A percentile compares a stretch with the other conserved stretches of the same genome.
Conservation (phyloP, 30 jellyfish, hydroid and myxozoan species). For the Turritopsis rubra region DNA sequence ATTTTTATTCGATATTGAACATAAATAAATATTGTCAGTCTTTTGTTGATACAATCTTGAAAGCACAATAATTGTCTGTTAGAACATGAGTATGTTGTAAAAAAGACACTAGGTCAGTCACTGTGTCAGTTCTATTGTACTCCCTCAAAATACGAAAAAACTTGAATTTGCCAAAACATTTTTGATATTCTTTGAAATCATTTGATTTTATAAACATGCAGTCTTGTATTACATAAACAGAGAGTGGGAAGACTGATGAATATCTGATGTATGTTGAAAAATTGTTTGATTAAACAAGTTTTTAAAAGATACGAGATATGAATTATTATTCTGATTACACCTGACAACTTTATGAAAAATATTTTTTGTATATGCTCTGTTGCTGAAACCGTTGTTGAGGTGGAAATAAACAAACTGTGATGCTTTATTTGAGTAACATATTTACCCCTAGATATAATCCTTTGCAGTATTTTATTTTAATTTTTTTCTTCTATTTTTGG, state of each 20-base stretch:
- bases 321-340: no score
- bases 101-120: background rate
- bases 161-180: background rate
- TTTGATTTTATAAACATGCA: no score
- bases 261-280: no score
- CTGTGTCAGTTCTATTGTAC: no score
- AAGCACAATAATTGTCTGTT: background rate
- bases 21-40: background rate
- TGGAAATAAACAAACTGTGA: no score
- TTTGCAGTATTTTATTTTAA: background rate
- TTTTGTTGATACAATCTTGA: background rate
- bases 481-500: background rate
- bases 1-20: background rate
- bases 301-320: no score
- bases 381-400: no score
- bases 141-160: background rate
- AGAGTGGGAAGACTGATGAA: no score
- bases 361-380: no score
- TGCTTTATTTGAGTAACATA: background rate
- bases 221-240: no score
- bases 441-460: background rate
- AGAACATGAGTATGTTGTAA: background rate
- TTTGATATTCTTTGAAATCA: no score
- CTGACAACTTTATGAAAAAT: background rate
- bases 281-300: no score